Evolutionary conservation across 2,888 invertebrate genomes (phyloP).

Genomic region (Dorcus hopei): DNA sequence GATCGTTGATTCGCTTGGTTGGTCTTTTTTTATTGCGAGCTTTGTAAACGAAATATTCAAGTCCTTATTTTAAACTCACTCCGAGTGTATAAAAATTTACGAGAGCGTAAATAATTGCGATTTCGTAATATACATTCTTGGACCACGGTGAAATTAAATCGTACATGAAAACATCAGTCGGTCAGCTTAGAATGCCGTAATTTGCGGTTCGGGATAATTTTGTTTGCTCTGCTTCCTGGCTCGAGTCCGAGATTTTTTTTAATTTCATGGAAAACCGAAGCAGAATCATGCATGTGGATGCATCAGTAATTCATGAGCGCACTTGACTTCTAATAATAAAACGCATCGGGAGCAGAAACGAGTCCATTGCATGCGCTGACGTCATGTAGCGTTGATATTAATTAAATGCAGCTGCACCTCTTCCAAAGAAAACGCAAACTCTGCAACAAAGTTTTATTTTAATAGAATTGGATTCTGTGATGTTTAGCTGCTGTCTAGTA

Average conservation of each 20-base stretch:
- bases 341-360: no score
- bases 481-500: no score
- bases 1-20: conserved; percentile 22
- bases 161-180: no score
- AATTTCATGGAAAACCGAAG: no score
- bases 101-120: not conserved
- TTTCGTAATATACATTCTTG: not conserved
- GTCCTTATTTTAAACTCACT: conserved; percentile 3
- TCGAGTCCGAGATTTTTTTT: no score
- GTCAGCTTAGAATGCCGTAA: no score
- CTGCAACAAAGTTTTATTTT: conserved; percentile 1
- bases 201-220: no score
- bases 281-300: no score
- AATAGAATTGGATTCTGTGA: not conserved
- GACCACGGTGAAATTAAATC: not conserved
- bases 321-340: no score
- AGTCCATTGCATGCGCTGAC: not conserved
- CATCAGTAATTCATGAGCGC: no score
- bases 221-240: no score
- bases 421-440: not conserved
- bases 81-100: not conserved
- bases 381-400: not conserved
- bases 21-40: conserved; percentile 43
- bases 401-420: not conserved
- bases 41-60: conserved; percentile 31